Percentiles rank a stretch among this genome's conserved stretches.
phyloP scores from a whole-genome alignment of 2,113 vertebrate genomes.

The Pelecanoides urinatrix region DNA sequence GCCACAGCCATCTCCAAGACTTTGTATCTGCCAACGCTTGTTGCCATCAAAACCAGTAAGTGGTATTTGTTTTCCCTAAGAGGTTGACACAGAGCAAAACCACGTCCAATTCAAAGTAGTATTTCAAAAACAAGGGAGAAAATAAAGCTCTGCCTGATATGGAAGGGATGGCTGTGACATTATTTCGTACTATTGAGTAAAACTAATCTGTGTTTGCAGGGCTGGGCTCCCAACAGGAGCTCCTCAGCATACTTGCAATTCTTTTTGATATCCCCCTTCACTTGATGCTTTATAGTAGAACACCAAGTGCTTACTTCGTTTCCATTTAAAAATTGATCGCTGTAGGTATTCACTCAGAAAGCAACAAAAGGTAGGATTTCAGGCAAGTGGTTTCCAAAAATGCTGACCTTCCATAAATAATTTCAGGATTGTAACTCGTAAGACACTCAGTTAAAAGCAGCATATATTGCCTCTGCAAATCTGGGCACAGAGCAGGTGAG shows the following conservation, averaged over 20 bases:
- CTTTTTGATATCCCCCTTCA: background rate
- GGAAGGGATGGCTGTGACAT: background rate
- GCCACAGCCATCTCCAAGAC: background rate
- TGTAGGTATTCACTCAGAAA: background rate
- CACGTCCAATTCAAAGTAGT: background rate
- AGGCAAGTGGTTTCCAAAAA: background rate
- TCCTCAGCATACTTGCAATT: background rate
- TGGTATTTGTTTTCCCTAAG: background rate
- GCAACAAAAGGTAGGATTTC: background rate
- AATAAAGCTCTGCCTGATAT: background rate
- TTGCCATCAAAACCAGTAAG: background rate
- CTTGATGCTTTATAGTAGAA: background rate
- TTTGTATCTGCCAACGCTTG: background rate
- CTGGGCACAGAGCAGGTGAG: background rate
- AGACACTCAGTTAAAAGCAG: background rate
- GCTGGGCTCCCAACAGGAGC: background rate
- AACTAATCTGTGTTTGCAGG: background rate
- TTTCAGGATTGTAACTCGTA: background rate
- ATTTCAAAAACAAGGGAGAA: background rate
- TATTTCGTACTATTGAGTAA: background rate
- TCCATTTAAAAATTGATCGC: background rate
- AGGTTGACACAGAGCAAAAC: background rate
- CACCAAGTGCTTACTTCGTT: background rate
- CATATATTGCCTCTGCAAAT: background rate
- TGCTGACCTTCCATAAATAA: background rate